Evolutionary conservation across 2,113 vertebrate species (phyloP), one percentile per base, ranked within the genome.

Genomic region (Anas platyrhynchos): DNA sequence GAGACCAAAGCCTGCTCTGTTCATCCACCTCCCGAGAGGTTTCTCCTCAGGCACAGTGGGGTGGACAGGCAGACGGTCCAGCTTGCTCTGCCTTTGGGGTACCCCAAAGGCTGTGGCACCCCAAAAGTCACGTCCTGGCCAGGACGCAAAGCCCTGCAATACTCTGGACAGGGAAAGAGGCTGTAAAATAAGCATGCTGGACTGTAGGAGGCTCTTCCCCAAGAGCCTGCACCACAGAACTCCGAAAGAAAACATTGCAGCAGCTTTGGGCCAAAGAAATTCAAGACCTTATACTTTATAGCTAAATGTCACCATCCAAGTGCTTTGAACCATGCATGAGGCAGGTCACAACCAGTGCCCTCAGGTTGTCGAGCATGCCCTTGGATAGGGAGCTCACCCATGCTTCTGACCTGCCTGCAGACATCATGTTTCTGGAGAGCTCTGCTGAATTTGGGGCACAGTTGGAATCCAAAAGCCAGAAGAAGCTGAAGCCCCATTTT

Each of bases 251-350:
- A 16, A 29, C 48, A 6, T 27, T 20, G 29, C 6, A n/a, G 41
- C 44, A 43, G 66, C 44, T 2, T 0, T 15, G 13, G 54, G n/a
- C 6, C 76, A 4, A 3, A 50, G 23, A 32, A 13, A 11, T 44
- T 22, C 26, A 4, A n/a, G n/a, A 7, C 0, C 7, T 54, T 3
- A 22, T 9, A 11, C 0, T 46, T 25, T 7, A 75, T 46, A 38
- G 58, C 16, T 38, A 44, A 86, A 38, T 34, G 13, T 43, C 26
- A 32, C 12, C 3, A 18, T 55, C 31, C 1, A 0, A 25, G 54
- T 22, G 52, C 27, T 81, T 26, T 46, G 58, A 63, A 13, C 0
- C 3, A 10, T 16, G 4, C 50, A 58, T 43, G 21, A 81, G 17
- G 43, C 31, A 29, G 59, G 68, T 0, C 3, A 16, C 22, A 31